Base-by-base conservation (phyloP, 2,888 invertebrate species). In the Nomada fabriciana region DNA sequence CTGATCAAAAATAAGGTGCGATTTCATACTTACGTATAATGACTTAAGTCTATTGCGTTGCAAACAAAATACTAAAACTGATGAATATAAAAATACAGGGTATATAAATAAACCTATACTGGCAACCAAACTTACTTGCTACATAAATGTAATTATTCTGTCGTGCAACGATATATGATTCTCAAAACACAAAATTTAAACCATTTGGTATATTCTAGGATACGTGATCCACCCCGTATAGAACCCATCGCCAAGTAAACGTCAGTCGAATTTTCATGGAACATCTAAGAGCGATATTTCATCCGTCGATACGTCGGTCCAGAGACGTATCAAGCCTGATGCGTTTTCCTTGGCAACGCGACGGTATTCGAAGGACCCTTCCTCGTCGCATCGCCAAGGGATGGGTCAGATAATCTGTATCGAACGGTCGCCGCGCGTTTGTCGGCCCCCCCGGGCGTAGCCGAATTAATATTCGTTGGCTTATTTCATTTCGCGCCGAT, bases 391-490 rank as follows among this genome's bases (percentile, higher is more conserved):
- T 72, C 59, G 15, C 15, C 52, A 80, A 59, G 78, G 76, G 64
- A 77, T 29, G 55, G 86, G 74, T 83, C 87, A 65, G 80, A 87
- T 84, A 88, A 86, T 82, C 83, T 86, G 84, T 86, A 88, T 88
- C 88, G 83, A 88, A 83, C 82, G 80, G 52, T 47, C 76, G 59
- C 60, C 25, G 25, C 18, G 25, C 42, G 75, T 80, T 76, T 80
- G 61, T 76, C 47, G 63, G 29, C 47, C 65, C 69, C 63, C 59
- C 50, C 52, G 72, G 76, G 78, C 82, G 79, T 85, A 77, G 67
- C 73, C 80, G 83, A 88, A 90, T 90, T 89, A 90, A 90, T 90
- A 89, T 90, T 88, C 87, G 86, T 90, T 88, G 88, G 85, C 87
- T 90, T 87, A 90, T 90, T 90, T 89, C 87, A 90, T 90, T 89